Evolutionary conservation across 2,113 vertebrate genomes (phyloP).

Genomic region (Bothrops jararaca): DNA sequence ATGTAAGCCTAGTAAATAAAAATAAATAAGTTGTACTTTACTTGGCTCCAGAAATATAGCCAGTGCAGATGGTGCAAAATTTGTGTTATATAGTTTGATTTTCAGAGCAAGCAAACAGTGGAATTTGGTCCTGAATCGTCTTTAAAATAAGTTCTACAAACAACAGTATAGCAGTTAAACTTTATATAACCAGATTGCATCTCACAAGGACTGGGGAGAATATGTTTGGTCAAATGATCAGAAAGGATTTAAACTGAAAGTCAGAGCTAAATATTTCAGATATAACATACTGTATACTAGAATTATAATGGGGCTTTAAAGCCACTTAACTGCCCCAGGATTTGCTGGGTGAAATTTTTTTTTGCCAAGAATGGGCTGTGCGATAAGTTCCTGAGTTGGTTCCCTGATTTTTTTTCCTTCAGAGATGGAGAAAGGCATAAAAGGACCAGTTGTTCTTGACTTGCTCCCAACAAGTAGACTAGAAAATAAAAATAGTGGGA

Average conservation of each 20-base stretch:
- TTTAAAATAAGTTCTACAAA: not conserved
- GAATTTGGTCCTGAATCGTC: not conserved
- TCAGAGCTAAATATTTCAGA: not conserved
- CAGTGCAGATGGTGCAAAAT: not conserved
- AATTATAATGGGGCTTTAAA: not conserved
- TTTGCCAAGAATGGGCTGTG: not conserved
- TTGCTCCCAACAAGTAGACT: not conserved
- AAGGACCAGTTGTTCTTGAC: not conserved
- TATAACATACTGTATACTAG: not conserved
- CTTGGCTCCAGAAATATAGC: not conserved
- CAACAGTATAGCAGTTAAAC: not conserved
- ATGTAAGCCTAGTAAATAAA: not conserved
- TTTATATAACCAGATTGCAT: not conserved
- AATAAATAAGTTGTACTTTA: not conserved
- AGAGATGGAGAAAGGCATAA: not conserved
- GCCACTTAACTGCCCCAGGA: not conserved
- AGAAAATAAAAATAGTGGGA: not conserved
- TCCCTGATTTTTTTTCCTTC: not conserved
- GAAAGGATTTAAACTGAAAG: not conserved
- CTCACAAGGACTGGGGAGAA: not conserved
- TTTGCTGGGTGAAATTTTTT: not conserved
- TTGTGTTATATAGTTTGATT: not conserved
- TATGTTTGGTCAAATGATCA: not conserved
- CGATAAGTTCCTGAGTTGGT: not conserved
- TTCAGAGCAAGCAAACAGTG: not conserved